phyloP scores from a whole-genome alignment of 2,888 invertebrate genomes.

The Ichneumoninae sp. region DNA sequence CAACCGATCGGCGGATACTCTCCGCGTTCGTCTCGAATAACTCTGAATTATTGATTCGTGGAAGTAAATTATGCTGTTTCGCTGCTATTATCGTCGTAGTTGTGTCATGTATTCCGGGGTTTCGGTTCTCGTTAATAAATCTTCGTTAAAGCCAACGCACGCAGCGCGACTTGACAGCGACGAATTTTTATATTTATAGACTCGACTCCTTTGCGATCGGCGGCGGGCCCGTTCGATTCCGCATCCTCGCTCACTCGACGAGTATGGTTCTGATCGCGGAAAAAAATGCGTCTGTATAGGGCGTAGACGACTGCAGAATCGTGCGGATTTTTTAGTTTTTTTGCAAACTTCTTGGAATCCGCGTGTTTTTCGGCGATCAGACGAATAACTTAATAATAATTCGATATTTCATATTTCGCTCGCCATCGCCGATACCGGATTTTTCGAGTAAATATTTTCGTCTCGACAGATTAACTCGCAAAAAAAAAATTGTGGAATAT shows the following conservation, averaged over 20 bases:
- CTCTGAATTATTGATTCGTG: constrained; percentile 65
- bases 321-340: constrained; percentile 11
- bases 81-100: constrained; percentile 23
- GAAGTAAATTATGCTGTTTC: constrained; percentile 52
- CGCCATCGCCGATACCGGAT: neutral
- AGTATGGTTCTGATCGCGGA: constrained; percentile 47
- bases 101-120: constrained; percentile 21
- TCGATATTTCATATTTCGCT: constrained; percentile 27
- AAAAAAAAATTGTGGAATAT: neutral
- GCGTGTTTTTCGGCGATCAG: neutral
- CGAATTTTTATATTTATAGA: constrained; percentile 66
- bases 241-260: constrained; percentile 15
- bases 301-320: constrained; percentile 4
- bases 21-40: constrained; percentile 34
- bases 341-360: constrained; percentile 27
- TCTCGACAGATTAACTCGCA: neutral
- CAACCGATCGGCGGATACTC: constrained; percentile 33
- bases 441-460: neutral
- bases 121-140: constrained; percentile 55
- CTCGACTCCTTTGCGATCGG: constrained; percentile 39
- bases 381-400: constrained; percentile 35
- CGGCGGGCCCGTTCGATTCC: constrained; percentile 21
- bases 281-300: constrained; percentile 14
- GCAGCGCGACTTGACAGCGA: constrained; percentile 51
- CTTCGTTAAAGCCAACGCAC: constrained; percentile 51